Conservation (phyloP, 2,113 vertebrate species). For the Eclectus roratus region DNA sequence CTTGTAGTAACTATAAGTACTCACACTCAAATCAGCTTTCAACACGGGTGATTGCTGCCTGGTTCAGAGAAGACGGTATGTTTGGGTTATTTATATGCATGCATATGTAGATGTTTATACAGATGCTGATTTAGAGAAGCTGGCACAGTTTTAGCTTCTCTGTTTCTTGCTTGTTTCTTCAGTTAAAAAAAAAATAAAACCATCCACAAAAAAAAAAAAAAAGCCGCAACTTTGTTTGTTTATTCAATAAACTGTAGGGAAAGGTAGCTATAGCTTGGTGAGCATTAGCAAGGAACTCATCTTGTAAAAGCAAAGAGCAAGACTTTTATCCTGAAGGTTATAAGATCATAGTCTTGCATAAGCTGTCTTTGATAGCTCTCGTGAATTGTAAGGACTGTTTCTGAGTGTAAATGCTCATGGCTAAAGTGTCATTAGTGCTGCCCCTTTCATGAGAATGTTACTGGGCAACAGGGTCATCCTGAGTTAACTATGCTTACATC, state of each 20-base stretch:
- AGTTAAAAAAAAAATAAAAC: neutral
- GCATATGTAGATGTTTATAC: neutral
- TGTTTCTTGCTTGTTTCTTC: neutral
- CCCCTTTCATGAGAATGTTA: neutral
- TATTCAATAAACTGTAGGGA: neutral
- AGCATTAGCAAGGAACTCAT: neutral
- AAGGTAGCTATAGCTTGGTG: neutral
- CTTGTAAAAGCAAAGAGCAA: neutral
- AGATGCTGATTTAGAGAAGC: neutral
- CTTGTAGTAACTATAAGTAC: conserved; percentile 15
- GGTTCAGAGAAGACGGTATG: neutral
- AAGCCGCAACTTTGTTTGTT: neutral
- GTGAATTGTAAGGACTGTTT: neutral
- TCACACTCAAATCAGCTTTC: neutral
- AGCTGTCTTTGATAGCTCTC: neutral
- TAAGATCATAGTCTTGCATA: neutral
- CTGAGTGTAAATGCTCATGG: neutral
- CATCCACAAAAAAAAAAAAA: neutral
- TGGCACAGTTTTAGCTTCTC: neutral
- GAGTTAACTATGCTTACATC: neutral
- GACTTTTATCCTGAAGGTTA: neutral
- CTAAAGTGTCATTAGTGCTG: neutral
- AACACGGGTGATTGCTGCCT: neutral
- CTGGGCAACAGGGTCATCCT: neutral
- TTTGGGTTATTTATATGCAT: neutral